Percentiles rank a stretch among this genome's conserved stretches.
These are phyloP conservation scores for Plectropomus leopardus DNA, from an alignment of 2,113 vertebrate species.

Conservation along the genomic window DNA sequence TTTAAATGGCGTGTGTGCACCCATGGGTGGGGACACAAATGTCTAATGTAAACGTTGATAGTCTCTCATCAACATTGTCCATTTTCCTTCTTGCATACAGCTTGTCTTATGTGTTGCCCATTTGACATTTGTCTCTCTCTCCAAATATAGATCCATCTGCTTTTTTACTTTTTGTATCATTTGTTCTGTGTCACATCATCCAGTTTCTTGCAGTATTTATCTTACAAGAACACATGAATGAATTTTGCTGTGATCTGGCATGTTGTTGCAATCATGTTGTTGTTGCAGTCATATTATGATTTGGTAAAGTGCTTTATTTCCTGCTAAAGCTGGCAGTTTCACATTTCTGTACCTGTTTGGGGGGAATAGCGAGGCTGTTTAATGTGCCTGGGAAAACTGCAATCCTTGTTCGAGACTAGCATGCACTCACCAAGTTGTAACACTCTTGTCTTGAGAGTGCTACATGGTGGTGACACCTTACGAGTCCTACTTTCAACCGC, in stretches of 20 bases:
- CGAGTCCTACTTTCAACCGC: conserved; percentile 33
- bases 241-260: too few relatives aligned
- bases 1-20: background rate
- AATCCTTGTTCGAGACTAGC: conserved; percentile 4
- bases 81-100: background rate
- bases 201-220: background rate
- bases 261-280: background rate
- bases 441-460: conserved; percentile 29
- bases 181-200: background rate
- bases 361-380: background rate
- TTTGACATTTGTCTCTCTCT: background rate
- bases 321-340: background rate
- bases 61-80: background rate
- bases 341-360: background rate
- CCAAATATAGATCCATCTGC: background rate
- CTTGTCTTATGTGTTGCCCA: background rate
- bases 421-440: conserved; percentile 25
- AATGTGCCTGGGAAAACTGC: conserved; percentile 17
- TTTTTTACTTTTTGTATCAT: background rate
- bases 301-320: background rate
- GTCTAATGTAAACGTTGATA: background rate
- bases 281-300: background rate
- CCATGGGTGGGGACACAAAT: background rate
- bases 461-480: conserved; percentile 29
- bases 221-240: background rate